These are phyloP conservation scores for Hemichromis elongatus DNA, from an alignment of 2,113 vertebrate genomes.

Conservation along the genomic window DNA sequence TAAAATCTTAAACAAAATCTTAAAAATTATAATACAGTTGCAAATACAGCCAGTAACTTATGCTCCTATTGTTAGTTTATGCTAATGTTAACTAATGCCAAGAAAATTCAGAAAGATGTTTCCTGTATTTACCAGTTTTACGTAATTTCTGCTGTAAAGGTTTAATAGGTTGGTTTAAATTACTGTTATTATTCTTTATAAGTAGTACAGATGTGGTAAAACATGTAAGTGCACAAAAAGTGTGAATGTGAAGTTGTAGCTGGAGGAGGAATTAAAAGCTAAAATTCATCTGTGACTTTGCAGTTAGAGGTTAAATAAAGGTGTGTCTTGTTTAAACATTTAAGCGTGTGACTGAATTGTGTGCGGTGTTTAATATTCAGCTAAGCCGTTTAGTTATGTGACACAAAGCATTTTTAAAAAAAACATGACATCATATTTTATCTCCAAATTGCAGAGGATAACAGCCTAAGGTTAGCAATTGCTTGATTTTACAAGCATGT, in stretches of 20 bases:
- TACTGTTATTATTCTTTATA: background rate
- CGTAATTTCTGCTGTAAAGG: background rate
- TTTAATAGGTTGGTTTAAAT: background rate
- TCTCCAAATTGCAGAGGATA: background rate
- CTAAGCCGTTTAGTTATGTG: background rate
- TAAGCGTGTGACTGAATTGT: background rate
- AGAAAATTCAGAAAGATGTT: background rate
- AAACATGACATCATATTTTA: background rate
- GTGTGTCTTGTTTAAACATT: background rate
- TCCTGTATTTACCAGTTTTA: background rate
- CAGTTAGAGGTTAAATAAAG: background rate
- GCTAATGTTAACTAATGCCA: background rate
- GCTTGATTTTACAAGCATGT: background rate
- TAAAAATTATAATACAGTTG: background rate
- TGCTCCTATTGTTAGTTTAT: rapidly evolving
- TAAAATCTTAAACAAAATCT: background rate
- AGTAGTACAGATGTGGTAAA: background rate
- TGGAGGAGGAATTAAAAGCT: background rate
- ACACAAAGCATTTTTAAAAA: background rate
- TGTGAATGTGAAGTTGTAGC: background rate
- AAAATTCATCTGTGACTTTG: rapidly evolving
- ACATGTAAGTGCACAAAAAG: background rate
- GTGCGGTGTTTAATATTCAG: background rate
- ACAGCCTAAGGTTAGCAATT: background rate
- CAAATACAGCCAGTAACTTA: rapidly evolving